Conservation (phyloP, 2,113 vertebrate genomes). For the Arvicanthis niloticus region DNA sequence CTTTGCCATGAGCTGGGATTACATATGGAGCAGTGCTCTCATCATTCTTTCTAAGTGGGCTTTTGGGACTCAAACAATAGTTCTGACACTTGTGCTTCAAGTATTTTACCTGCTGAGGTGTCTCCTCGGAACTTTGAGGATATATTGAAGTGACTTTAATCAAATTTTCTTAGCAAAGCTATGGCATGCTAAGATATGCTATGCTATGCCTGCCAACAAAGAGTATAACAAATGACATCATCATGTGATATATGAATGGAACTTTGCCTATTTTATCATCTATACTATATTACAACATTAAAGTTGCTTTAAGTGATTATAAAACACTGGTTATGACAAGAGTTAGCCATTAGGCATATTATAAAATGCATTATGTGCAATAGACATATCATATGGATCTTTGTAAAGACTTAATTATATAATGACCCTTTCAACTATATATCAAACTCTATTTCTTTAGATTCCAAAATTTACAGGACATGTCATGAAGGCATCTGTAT, state of each 20-base stretch:
- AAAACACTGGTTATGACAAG: slow-evolving; percentile 52
- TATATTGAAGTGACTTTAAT: slow-evolving; percentile 7
- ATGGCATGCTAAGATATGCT: too few species aligned
- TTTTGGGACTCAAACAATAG: background rate
- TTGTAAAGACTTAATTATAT: slow-evolving; percentile 77
- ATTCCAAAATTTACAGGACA: slow-evolving; percentile 77
- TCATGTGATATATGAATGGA: background rate
- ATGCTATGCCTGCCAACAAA: background rate
- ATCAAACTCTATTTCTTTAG: slow-evolving; percentile 76
- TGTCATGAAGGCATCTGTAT: slow-evolving; percentile 77
- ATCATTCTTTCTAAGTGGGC: background rate
- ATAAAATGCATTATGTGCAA: slow-evolving; percentile 69
- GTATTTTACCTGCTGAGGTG: background rate
- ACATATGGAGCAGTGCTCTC: too few species aligned
- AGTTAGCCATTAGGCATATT: slow-evolving; percentile 73
- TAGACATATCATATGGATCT: slow-evolving; percentile 54
- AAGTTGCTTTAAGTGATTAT: slow-evolving; percentile 67
- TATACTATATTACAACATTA: background rate
- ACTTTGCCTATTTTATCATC: background rate
- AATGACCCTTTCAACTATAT: slow-evolving; percentile 62
- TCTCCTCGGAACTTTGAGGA: background rate
- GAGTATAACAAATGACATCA: background rate
- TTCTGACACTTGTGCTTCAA: background rate
- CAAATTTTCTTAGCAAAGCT: background rate
- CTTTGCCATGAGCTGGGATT: background rate